Evolutionary conservation across 2,888 invertebrate species (phyloP), one percentile per base, ranked within the genome.

Genomic region (Hydrotaea cyrtoneurina): DNA sequence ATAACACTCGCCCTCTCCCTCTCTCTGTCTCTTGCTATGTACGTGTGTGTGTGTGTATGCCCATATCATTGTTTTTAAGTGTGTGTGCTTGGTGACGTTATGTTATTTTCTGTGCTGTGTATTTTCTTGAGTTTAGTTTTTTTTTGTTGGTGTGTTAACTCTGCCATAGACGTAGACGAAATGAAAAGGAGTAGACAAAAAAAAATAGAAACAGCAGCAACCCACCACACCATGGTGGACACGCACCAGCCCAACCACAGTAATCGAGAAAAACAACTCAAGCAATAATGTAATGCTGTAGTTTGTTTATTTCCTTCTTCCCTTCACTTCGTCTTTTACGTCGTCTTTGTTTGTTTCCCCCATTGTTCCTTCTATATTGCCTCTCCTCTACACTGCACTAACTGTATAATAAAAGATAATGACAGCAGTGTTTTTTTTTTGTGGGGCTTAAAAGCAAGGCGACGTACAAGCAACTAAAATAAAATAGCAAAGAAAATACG

Each of bases 11-110:
- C 50, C 50, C 31, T 50, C 55, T 64, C 50, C 46, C 21, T 43
- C 23, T 4, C 13, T 76, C 62, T 59, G 11, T 43, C 15, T 57
- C 21, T 43, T 36, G 17, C 50, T 53, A 21, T 39, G 15, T 36
- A 50, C 26, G 71, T 53, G 36, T 74, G 43, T 23, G 15, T 69
- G 19, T 31, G 39, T 36, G 17, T 17, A n/a, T n/a, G n/a, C n/a
- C n/a, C n/a, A n/a, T n/a, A n/a, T n/a, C n/a, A n/a, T n/a, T n/a
- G n/a, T n/a, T n/a, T n/a, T n/a, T n/a, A n/a, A n/a, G 36, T 8
- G 64, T 43, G 10, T 62, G 5, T 69, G 43, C 46, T 69, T 69
- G 46, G 69, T 69, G 78, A 81, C 73, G 81, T 85, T 82, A 81
- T 79, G 57, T 57, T 64, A 15, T 64, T 64, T 62, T 13, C 62